Evolutionary conservation across 2,113 vertebrate genomes (phyloP), one percentile per base, ranked within the genome.

Genomic region (Toxotes jaculatrix): DNA sequence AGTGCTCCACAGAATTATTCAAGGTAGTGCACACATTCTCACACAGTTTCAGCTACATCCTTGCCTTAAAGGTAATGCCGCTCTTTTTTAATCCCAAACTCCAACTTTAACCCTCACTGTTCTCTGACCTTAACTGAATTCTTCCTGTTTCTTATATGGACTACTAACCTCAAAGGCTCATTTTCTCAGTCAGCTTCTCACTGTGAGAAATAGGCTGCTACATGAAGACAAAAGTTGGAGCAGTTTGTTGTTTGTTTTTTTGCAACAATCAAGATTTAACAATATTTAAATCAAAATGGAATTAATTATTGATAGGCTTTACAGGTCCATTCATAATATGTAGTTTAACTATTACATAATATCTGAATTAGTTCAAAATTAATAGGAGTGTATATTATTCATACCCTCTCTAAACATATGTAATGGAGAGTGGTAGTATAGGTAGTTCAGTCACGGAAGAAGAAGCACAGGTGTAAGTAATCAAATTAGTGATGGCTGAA

Each of bases 1-100:
- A 99, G 61, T 98, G 97, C 87, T 99, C 98, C 79, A 96, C 94
- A 80, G 96, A 98, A 72, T 97, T 99, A 91, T 99, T 98, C 93
- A 96, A 96, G 97, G 98, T 98, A 70, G 12, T 13, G 38, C 76
- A 62, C 27, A 77, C 51, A 8, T 38, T 10, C 71, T 38, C 40
- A 2, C 16, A 23, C 63, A 36, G 56, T 75, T 60, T 59, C 74
- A 43, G 42, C 32, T 36, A 14, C 51, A 62, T 43, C 42, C 27
- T 31, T 34, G 16, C 62, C 31, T 67, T 38, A 32, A 51, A 23
- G 27, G 4, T 19, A 60, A 68, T n/a, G 62, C 7, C 45, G 12
- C n/a, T 73, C 27, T 16, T 27, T 19, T 75, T 21, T 40, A 59
- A 65, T 66, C 61, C 34, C 19, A 63, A 43, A 34, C 13, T 45